Conservation (phyloP, 2,888 invertebrate genomes). For the Sturmia bella region DNA sequence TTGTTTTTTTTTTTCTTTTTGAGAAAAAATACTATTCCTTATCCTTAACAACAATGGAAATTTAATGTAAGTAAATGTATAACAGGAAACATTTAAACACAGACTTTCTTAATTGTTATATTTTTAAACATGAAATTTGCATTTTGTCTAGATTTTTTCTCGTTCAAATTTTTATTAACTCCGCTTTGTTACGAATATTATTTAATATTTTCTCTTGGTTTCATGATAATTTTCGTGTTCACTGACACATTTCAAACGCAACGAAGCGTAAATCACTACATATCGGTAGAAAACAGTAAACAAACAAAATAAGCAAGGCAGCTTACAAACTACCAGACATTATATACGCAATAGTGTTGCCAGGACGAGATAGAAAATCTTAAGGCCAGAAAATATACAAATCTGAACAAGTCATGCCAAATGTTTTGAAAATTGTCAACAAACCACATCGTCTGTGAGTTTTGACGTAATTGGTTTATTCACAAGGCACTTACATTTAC, state of each 20-base stretch:
- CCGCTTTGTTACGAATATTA: constrained; percentile 35
- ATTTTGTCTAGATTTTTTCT: constrained; percentile 26
- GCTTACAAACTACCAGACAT: constrained; percentile 26
- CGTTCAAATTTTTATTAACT: constrained; percentile 47
- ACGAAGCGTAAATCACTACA: constrained; percentile 63
- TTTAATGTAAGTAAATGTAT: constrained; percentile 45
- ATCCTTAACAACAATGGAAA: constrained; percentile 42
- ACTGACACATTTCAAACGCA: constrained; percentile 70
- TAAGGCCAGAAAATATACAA: too few species aligned
- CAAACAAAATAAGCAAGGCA: constrained; percentile 14
- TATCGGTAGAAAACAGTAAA: constrained; percentile 28
- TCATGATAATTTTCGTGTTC: constrained; percentile 60
- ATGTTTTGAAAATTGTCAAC: neutral
- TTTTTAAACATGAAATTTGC: constrained; percentile 23
- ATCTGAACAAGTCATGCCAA: neutral
- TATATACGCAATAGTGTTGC: neutral
- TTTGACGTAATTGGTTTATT: too few species aligned
- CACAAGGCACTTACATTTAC: too few species aligned
- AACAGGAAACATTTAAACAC: neutral
- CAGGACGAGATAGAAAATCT: too few species aligned
- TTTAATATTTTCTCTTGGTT: constrained; percentile 45
- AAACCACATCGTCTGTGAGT: too few species aligned
- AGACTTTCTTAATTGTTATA: neutral
- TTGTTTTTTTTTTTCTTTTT: constrained; percentile 23
- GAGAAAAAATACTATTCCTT: constrained; percentile 25